phyloP scores from a whole-genome alignment of 2,113 vertebrate species.

The Paralichthys olivaceus region DNA sequence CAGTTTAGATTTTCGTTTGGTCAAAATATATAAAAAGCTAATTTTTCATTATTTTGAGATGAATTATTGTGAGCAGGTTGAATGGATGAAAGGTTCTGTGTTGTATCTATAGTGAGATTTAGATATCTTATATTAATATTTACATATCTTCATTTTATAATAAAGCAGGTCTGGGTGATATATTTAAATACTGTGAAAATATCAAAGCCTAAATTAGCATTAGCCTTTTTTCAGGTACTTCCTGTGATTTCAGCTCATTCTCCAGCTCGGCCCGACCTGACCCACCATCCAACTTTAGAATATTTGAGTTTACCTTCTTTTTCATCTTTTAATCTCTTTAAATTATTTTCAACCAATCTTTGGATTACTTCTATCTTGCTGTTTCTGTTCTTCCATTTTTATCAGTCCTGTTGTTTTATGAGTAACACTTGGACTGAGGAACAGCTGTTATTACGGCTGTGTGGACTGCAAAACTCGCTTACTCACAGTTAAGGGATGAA shows the following conservation, averaged over 20 bases:
- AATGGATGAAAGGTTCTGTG: not conserved
- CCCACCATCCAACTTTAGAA: no score
- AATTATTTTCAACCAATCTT: not conserved
- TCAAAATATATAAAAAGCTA: not conserved
- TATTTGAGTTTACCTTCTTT: not conserved
- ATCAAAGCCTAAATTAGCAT: no score
- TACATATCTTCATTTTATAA: not conserved
- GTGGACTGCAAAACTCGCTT: not conserved
- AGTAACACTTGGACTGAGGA: not conserved
- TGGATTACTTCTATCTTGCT: not conserved
- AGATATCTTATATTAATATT: not conserved
- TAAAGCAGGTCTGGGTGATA: not conserved
- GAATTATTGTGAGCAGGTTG: not conserved
- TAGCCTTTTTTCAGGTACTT: no score
- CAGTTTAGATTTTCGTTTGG: not conserved
- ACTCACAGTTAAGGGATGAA: not conserved
- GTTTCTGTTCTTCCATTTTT: not conserved
- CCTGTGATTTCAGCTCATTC: no score
- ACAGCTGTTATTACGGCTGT: not conserved
- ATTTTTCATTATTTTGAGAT: not conserved
- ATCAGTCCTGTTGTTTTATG: not conserved
- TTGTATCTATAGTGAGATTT: not conserved
- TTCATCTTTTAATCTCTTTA: not conserved
- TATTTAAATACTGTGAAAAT: no score
- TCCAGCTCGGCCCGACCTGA: no score